phyloP scores from a whole-genome alignment of 2,113 vertebrate genomes.

The Syngnathoides biaculeatus region DNA sequence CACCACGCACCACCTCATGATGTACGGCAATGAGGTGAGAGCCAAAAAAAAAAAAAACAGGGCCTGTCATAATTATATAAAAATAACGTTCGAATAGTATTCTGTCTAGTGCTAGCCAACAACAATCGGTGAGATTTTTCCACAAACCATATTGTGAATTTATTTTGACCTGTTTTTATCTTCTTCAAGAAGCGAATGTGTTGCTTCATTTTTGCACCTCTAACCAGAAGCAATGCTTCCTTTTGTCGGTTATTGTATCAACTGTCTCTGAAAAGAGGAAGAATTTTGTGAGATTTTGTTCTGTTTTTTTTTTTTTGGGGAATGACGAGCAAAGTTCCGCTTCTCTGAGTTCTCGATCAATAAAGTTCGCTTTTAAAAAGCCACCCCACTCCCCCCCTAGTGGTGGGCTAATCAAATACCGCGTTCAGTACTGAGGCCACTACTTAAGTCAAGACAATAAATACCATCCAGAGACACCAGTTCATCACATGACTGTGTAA shows the following conservation, averaged over 20 bases:
- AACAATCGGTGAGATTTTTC: background rate
- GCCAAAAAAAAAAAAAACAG: background rate
- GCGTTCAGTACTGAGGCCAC: background rate
- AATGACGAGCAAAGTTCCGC: background rate
- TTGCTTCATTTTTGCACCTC: slow-evolving; percentile 32
- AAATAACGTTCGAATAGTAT: background rate
- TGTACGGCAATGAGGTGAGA: slow-evolving; percentile 76
- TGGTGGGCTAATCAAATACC: background rate
- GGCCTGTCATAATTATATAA: too few relatives aligned
- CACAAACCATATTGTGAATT: background rate
- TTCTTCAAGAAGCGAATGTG: slow-evolving; percentile 31
- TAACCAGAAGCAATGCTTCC: slow-evolving; percentile 32
- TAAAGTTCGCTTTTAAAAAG: background rate
- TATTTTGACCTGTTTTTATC: background rate
- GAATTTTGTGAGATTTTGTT: slow-evolving; percentile 15
- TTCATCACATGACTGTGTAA: slow-evolving; percentile 9
- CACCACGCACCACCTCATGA: slow-evolving; percentile 77
- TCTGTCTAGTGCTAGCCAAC: background rate
- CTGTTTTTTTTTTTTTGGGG: background rate
- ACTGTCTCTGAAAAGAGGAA: slow-evolving; percentile 38
- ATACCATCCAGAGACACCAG: slow-evolving; percentile 6
- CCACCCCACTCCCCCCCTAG: background rate
- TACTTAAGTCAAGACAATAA: slow-evolving; percentile 4
- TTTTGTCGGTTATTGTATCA: slow-evolving; percentile 19
- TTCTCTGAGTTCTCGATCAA: background rate